Conservation (phyloP, 2,888 invertebrate genomes). For the Dolichomitus sp. region DNA sequence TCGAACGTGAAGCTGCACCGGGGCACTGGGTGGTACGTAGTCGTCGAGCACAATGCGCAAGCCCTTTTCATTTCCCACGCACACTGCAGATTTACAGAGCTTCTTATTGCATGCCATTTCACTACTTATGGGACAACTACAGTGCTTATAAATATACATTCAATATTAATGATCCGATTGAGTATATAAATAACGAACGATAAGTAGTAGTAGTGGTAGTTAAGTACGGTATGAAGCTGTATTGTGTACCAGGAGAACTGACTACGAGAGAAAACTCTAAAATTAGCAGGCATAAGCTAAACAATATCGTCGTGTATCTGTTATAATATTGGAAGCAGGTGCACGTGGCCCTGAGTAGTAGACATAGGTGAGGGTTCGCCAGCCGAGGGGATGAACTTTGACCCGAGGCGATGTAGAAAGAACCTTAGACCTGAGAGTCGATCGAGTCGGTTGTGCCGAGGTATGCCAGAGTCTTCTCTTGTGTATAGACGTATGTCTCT, state of each 20-base stretch:
- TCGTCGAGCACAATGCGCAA: slow-evolving; percentile 51
- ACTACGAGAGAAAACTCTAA: slow-evolving; percentile 36
- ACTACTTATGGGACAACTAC: slow-evolving; percentile 45
- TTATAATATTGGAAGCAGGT: slow-evolving; percentile 69
- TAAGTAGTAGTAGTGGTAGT: slow-evolving; percentile 47
- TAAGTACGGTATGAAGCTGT: slow-evolving; percentile 2
- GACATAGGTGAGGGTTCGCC: slow-evolving; percentile 52
- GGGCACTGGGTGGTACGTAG: slow-evolving; percentile 53
- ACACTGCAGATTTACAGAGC: slow-evolving; percentile 29
- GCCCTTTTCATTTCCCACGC: slow-evolving; percentile 64
- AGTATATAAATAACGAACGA: slow-evolving; percentile 62
- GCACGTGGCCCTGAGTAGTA: slow-evolving; percentile 62
- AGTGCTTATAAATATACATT: slow-evolving; percentile 55
- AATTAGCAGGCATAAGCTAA: slow-evolving; percentile 50
- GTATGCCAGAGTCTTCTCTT: slow-evolving; percentile 6
- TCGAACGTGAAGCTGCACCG: slow-evolving; percentile 24
- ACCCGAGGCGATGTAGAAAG: slow-evolving; percentile 68
- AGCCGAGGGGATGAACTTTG: slow-evolving; percentile 72
- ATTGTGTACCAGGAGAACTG: slow-evolving; percentile 27
- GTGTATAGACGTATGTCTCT: not conserved
- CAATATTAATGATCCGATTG: slow-evolving; percentile 58
- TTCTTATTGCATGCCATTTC: slow-evolving; percentile 32
- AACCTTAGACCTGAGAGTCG: slow-evolving; percentile 64
- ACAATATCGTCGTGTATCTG: slow-evolving; percentile 42
- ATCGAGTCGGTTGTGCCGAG: slow-evolving; percentile 46